Evolutionary conservation across 2,888 invertebrate species (phyloP).

Genomic region (Papilio demoleus): DNA sequence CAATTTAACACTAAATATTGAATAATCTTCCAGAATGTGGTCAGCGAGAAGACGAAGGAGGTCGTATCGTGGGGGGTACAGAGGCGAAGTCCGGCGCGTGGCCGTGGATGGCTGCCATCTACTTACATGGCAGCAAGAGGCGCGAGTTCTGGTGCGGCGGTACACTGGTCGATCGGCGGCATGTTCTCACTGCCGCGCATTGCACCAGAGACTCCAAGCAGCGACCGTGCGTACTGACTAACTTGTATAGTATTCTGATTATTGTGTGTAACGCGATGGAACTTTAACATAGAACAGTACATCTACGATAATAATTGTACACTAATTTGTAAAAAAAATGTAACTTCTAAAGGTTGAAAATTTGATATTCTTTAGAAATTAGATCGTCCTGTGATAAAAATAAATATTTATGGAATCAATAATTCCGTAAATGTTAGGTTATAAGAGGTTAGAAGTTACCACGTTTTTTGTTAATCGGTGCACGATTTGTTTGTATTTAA

Average conservation of each 20-base stretch:
- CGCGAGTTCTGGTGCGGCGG: constrained; percentile 98
- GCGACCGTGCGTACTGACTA: constrained; percentile 85
- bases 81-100: constrained; percentile 93
- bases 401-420: too few relatives aligned
- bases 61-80: constrained; percentile 95
- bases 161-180: constrained; percentile 90
- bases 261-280: too few relatives aligned
- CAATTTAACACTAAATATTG: not conserved
- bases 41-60: constrained; percentile 91
- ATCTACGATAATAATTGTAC: too few relatives aligned
- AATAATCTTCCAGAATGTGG: constrained; percentile 87
- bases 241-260: too few relatives aligned
- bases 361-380: too few relatives aligned
- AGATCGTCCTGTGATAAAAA: too few relatives aligned
- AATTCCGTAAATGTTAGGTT: too few relatives aligned
- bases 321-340: too few relatives aligned
- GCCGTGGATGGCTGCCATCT: constrained; percentile 99
- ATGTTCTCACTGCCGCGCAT: constrained; percentile 95
- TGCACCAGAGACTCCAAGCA: constrained; percentile 95
- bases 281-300: too few relatives aligned
- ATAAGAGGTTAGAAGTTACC: too few relatives aligned
- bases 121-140: constrained; percentile 91
- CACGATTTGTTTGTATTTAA: not conserved
- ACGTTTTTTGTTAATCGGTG: not conserved
- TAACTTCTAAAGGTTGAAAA: too few relatives aligned